A percentile compares a stretch with the other conserved stretches of the same genome.
phyloP scores from a whole-genome alignment of 2,113 vertebrate genomes.

The Myiozetetes cayanensis region DNA sequence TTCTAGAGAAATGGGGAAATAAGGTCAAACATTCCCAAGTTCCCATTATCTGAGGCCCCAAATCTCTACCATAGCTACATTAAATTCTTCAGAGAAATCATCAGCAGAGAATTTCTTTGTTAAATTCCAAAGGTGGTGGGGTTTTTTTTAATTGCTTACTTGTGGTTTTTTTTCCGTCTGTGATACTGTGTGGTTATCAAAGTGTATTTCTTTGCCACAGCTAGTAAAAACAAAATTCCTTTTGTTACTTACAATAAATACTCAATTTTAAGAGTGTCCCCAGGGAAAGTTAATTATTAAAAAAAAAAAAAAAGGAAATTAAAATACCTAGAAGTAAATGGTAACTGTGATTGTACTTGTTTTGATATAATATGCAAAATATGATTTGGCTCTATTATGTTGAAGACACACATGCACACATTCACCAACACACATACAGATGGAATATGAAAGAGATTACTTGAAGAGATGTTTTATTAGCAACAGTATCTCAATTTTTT shows the following conservation, averaged over 20 bases:
- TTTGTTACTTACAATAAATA: conserved; percentile 71
- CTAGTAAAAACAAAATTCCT: conserved; percentile 65
- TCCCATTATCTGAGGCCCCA: background rate
- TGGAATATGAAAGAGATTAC: conserved; percentile 33
- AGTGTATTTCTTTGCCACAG: conserved; percentile 57
- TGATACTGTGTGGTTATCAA: conserved; percentile 49
- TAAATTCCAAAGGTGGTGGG: background rate
- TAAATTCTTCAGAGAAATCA: background rate
- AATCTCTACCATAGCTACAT: background rate
- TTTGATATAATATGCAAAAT: conserved; percentile 74
- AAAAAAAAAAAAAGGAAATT: conserved; percentile 34
- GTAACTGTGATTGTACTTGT: conserved; percentile 65
- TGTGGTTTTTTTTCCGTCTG: conserved; percentile 30
- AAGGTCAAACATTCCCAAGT: background rate
- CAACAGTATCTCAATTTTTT: conserved; percentile 62
- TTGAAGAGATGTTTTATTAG: conserved; percentile 61
- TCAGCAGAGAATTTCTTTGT: background rate
- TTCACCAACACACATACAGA: background rate
- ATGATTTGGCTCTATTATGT: conserved; percentile 62
- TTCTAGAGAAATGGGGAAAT: background rate
- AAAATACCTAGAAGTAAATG: conserved; percentile 68
- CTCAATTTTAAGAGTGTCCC: conserved; percentile 67
- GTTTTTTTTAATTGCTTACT: conserved; percentile 11
- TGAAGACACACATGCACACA: background rate
- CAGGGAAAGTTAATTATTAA: conserved; percentile 64